These are phyloP conservation scores for Mormyrus proboscirostris DNA, from an alignment of 2,797 vertebrate species.

Conservation along the genomic window DNA sequence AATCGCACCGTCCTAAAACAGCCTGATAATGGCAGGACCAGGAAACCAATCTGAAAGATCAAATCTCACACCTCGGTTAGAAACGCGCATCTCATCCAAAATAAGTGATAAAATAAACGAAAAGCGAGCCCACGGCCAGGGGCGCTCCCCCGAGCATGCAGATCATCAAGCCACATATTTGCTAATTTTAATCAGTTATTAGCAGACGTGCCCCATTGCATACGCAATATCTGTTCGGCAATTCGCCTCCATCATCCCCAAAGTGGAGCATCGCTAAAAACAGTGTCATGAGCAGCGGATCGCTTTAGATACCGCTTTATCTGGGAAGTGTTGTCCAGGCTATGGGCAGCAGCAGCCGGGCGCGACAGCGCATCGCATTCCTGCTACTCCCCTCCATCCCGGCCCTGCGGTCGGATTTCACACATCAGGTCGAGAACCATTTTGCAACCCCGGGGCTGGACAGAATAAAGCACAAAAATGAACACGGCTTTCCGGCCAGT, in stretches of 20 bases:
- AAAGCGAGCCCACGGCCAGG: neutral
- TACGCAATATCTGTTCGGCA: neutral
- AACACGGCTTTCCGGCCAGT: constrained; percentile 1
- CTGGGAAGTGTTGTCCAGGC: neutral
- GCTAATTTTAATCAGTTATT: neutral
- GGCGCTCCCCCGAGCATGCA: neutral
- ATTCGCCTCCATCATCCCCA: neutral
- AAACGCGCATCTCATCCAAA: neutral
- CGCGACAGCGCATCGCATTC: neutral
- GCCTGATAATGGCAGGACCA: neutral
- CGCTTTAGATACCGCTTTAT: neutral
- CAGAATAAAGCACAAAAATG: neutral
- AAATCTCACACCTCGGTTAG: neutral
- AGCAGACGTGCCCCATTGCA: neutral
- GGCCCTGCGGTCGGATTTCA: neutral
- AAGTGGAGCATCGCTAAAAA: neutral
- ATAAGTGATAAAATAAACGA: neutral
- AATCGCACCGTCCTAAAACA: neutral
- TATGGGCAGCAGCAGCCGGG: neutral
- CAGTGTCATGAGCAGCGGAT: neutral
- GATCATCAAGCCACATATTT: neutral
- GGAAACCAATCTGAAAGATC: neutral
- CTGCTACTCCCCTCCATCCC: neutral
- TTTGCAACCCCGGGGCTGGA: constrained; percentile 3
- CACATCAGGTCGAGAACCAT: neutral